Base-by-base conservation (phyloP, 2,888 invertebrate genomes). In the Scelioninae gen. 1 region DNA sequence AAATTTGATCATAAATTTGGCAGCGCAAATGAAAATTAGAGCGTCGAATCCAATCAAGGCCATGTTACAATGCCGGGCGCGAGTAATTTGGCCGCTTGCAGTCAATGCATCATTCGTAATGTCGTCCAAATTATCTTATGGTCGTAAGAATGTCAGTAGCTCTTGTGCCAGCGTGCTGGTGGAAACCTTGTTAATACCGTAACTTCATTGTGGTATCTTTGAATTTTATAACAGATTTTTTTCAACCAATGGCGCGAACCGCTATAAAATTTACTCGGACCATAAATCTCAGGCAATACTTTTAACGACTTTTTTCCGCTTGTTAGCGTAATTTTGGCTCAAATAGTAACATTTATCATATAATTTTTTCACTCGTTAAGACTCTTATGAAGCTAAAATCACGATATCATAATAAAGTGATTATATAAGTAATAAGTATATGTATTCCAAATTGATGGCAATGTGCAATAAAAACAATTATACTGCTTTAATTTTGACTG, bases 321-420 rank as follows among this genome's bases (percentile, higher is more conserved):
- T 76, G 51, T 76, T 76, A 76, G 56, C 38, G 60, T 66, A 56
- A 66, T 76, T 66, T 76, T 34, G 29, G n/a, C 43, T 23, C 49
- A 32, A 31, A 16, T n/a, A 38, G 43, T 23, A 58, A 66, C 40
- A 66, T 76, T 66, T 51, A 58, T 76, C 66, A 65, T 56, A 31
- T 31, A 6, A 11, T 65, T 49, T 65, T 65, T 56, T 63, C 34
- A 51, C 47, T 51, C 49, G 51, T 56, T 45, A 45, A 13, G 16
- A 16, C 10, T 51, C 29, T 9, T 40, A 72, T 72, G 60, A 72
- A 72, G 60, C 40, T 23, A n/a, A 16, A 53, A 53, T 53, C 53
- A n/a, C 53, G 53, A 62, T 47, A 47, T 11, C 32, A 5, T 45
- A 43, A 60, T 60, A 47, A 47, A n/a, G 8, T 9, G 47, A 45